Base-by-base conservation (phyloP, 1,140 invertebrate species). In the Meteorus sp. region DNA sequence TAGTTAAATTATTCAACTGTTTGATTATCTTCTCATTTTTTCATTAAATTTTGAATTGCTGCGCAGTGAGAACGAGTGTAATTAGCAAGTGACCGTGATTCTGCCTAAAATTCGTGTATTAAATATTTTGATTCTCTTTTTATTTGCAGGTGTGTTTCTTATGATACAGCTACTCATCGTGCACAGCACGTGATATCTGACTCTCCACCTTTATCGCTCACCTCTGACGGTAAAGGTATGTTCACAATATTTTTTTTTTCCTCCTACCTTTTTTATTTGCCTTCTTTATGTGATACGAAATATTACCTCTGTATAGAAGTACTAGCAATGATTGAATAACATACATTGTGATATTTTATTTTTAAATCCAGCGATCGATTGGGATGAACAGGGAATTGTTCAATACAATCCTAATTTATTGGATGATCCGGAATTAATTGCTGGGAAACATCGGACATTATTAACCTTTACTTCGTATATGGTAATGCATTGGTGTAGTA, bases 391-490 rank as follows among this genome's bases (percentile, higher is more conserved):
- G 55, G 68, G 68, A 33, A 35, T 19, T 37, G 61, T 81, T 19
- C 85, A 87, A 23, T 97, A 97, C 72, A 88, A 91, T 70, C 92
- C 95, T 0, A 91, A 94, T 78, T 84, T 95, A 33, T 77, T 98
- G 19, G 95, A 98, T 77, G 95, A 98, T 82, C 95, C 95, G 0
- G 95, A 98, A 80, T 79, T 98, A 11, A 93, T 95, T 66, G 94
- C 94, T 37, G 95, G 95, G 19, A 97, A 96, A 78, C 95, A 98
- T 79, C 84, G 94, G 57, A 98, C 94, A 7, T 77, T 97, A 9
- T 81, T 97, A n/a, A 95, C 93, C 2, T 97, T 98, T 73, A 90
- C 93, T 1, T 95, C 94, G 0, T 97, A 97, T 69, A 92, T 97
- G 87, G 87, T 88, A 80, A 68, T 3, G 25, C 27, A 20, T 41